Conservation (phyloP, 2,888 invertebrate species). For the Phortica okadai region DNA sequence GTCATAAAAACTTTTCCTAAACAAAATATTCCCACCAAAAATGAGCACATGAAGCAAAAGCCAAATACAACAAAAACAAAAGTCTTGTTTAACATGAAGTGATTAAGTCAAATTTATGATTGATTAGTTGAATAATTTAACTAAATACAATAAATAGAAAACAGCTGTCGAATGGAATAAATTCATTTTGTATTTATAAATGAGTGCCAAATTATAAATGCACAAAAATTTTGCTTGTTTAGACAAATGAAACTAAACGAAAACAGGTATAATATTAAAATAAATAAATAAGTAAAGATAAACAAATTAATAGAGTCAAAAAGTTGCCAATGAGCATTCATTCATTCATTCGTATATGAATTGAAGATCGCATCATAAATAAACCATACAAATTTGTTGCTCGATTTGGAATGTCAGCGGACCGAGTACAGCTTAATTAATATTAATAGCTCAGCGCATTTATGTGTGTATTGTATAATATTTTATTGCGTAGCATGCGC, state of each 20-base stretch:
- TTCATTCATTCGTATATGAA: neutral
- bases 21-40: conserved; percentile 9
- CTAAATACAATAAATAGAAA: neutral
- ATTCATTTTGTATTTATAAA: neutral
- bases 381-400: neutral
- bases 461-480: neutral
- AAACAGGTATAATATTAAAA: neutral
- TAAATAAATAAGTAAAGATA: neutral
- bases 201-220: neutral
- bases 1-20: neutral
- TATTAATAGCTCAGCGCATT: conserved; percentile 47
- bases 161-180: neutral
- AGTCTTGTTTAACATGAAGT: neutral
- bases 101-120: neutral
- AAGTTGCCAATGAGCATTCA: neutral
- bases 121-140: neutral
- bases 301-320: neutral
- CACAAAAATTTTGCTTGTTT: neutral
- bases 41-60: neutral
- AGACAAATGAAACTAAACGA: neutral
- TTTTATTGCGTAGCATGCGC: neutral
- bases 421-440: conserved; percentile 43
- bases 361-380: too few relatives aligned
- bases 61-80: neutral
- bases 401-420: conserved; percentile 46